Percentiles rank a stretch among this genome's conserved stretches.
phyloP scores from a whole-genome alignment of 2,797 vertebrate species.

The Galago senegalensis region DNA sequence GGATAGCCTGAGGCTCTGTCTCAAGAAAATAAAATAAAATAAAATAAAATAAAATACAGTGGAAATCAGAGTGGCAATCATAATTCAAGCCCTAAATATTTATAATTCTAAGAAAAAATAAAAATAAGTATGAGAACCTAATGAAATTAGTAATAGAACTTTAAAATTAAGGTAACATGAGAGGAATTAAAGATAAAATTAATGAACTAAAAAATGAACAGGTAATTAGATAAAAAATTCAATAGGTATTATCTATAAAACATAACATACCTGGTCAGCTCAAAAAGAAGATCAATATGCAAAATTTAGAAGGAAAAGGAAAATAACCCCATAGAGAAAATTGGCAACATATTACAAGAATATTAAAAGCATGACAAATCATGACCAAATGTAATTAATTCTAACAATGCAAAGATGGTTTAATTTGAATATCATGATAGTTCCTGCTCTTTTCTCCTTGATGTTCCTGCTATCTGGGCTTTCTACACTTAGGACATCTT shows the following conservation, averaged over 20 bases:
- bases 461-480: background rate
- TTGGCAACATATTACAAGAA: background rate
- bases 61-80: constrained; percentile 1
- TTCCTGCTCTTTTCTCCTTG: background rate
- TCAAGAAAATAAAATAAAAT: too few relatives aligned
- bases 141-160: background rate
- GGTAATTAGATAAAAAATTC: background rate
- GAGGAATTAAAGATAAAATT: constrained; percentile 28
- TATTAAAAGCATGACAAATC: constrained; percentile 18
- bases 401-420: constrained; percentile 3
- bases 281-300: background rate
- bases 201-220: background rate
- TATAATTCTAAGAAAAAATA: background rate
- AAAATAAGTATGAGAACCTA: background rate
- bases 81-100: background rate
- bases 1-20: too few relatives aligned
- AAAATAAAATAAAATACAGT: too few relatives aligned
- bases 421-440: background rate
- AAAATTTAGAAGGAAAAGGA: background rate
- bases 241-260: background rate
- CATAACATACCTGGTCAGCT: background rate
- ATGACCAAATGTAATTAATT: constrained; percentile 24
- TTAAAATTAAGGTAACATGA: constrained; percentile 42
- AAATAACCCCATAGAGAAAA: constrained; percentile 31
- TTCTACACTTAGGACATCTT: background rate